These are phyloP conservation scores for Sciurus vulgaris DNA, from an alignment of 2,797 vertebrate genomes.

Conservation along the genomic window DNA sequence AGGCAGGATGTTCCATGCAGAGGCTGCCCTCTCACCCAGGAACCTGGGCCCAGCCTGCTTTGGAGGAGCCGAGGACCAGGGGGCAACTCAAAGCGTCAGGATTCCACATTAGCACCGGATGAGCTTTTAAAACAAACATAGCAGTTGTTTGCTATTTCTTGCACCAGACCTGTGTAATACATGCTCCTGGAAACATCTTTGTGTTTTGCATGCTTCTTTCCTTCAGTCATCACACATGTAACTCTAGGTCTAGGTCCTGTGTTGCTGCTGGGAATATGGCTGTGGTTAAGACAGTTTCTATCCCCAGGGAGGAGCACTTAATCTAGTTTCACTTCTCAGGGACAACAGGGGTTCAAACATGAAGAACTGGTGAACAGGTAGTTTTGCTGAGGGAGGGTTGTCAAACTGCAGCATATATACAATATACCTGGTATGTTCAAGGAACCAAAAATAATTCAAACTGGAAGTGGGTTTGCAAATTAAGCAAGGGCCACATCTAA, in stretches of 20 bases:
- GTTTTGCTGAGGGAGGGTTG: neutral
- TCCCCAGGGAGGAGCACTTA: neutral
- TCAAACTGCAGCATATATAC: neutral
- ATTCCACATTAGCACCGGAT: constrained; percentile 87
- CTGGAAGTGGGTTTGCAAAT: neutral
- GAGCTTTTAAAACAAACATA: constrained; percentile 93
- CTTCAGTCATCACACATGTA: neutral
- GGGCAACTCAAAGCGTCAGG: constrained; percentile 86
- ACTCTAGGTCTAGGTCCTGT: neutral
- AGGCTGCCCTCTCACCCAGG: constrained; percentile 85
- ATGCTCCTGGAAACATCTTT: constrained; percentile 87
- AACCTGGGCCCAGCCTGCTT: constrained; percentile 67
- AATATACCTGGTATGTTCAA: neutral
- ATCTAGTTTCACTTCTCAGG: neutral
- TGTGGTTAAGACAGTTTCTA: neutral
- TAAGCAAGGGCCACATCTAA: neutral
- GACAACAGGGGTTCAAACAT: neutral
- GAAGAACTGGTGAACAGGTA: neutral
- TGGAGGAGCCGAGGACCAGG: constrained; percentile 83
- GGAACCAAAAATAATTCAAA: neutral
- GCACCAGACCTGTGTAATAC: constrained; percentile 87
- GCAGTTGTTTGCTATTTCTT: constrained; percentile 84
- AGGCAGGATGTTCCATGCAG: constrained; percentile 82
- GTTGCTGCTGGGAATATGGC: neutral
- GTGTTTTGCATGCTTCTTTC: constrained; percentile 74